These are phyloP conservation scores for Solen grandis DNA, from an alignment of 1,140 invertebrate species.

Conservation along the genomic window DNA sequence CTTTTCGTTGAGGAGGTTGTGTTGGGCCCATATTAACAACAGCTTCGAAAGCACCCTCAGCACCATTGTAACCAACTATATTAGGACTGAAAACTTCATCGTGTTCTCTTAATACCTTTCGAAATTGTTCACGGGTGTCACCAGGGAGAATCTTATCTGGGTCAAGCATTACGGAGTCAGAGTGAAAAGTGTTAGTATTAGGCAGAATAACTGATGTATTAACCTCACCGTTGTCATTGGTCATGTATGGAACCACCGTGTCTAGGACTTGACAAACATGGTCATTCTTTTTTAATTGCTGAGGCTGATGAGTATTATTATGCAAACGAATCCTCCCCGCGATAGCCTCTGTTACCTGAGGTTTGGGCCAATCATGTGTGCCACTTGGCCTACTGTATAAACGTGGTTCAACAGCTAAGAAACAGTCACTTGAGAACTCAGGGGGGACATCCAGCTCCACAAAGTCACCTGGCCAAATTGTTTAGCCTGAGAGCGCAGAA, in stretches of 20 bases:
- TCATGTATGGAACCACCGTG: neutral
- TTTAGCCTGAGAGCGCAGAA: neutral
- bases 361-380: constrained; percentile 1
- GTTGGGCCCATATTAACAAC: constrained; percentile 56
- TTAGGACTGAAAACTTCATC: constrained; percentile 31
- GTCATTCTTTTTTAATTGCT: neutral
- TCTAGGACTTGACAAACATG: constrained; percentile 27
- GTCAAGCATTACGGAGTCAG: constrained; percentile 1
- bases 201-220: neutral
- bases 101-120: neutral
- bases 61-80: constrained; percentile 45
- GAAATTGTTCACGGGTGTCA: neutral
- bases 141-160: constrained; percentile 2
- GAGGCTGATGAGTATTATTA: constrained; percentile 1
- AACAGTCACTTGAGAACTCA: constrained; percentile 18
- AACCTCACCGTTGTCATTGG: too few species aligned
- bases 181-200: too few species aligned
- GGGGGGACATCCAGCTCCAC: constrained; percentile 29
- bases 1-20: constrained; percentile 57
- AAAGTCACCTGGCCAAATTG: constrained; percentile 48
- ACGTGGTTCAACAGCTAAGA: neutral
- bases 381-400: neutral
- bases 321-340: constrained; percentile 19
- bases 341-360: constrained; percentile 7
- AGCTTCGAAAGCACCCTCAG: constrained; percentile 36